Conservation (phyloP, 2,797 vertebrate genomes). For the Thalassophryne amazonica region DNA sequence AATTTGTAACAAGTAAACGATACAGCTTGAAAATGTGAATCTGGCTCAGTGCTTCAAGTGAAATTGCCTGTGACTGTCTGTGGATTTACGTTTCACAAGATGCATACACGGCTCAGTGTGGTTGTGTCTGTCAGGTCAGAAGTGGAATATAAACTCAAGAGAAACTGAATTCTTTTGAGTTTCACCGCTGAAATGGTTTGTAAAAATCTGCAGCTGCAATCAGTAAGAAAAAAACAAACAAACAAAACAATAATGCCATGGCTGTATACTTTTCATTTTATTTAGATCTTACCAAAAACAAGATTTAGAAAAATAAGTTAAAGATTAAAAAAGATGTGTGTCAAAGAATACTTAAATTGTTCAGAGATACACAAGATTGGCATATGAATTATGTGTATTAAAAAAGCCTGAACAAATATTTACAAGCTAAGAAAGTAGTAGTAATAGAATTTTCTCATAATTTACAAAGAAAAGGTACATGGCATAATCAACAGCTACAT, state of each 20-base stretch:
- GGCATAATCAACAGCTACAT: slow-evolving; percentile 34
- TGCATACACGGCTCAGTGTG: too few relatives aligned
- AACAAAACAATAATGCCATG: not conserved
- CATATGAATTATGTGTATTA: slow-evolving; percentile 42
- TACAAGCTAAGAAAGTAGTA: slow-evolving; percentile 59
- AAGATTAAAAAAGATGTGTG: slow-evolving; percentile 47
- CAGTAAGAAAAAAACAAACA: slow-evolving; percentile 17
- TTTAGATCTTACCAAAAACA: slow-evolving; percentile 54
- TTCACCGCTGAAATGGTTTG: not conserved
- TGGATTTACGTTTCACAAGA: too few relatives aligned
- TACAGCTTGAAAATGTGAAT: too few relatives aligned
- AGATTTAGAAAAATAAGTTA: slow-evolving; percentile 73
- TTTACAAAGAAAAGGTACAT: slow-evolving; percentile 61
- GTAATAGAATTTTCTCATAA: slow-evolving; percentile 61
- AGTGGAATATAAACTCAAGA: slow-evolving; percentile 14
- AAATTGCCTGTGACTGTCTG: too few relatives aligned
- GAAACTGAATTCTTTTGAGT: slow-evolving; percentile 6
- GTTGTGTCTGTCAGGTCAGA: slow-evolving; percentile 2
- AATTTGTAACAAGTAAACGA: too few relatives aligned
- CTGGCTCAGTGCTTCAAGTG: too few relatives aligned
- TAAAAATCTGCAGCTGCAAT: slow-evolving; percentile 5
- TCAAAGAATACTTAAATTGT: slow-evolving; percentile 38
- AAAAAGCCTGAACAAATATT: slow-evolving; percentile 61
- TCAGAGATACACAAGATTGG: slow-evolving; percentile 28
- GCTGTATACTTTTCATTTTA: slow-evolving; percentile 61